Conservation (phyloP, 2,113 vertebrate genomes). For the Bombycilla garrulus region DNA sequence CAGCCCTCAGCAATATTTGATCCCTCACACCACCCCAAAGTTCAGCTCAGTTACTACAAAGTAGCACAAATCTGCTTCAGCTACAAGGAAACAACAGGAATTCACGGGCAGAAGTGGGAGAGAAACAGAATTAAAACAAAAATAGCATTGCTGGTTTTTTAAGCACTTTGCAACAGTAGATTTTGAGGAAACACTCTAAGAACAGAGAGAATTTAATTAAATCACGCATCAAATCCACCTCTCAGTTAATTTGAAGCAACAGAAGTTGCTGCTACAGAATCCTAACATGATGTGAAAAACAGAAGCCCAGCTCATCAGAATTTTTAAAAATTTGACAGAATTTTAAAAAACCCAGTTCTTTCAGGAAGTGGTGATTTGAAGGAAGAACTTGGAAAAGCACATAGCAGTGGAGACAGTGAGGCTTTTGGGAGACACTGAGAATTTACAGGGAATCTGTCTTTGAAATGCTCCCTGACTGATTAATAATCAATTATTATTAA, state of each 20-base stretch:
- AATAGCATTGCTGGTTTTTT: accelerated
- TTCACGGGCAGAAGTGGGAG: not conserved
- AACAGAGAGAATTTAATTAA: accelerated
- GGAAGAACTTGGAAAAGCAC: not conserved
- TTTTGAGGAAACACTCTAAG: not conserved
- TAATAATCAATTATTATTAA: not conserved
- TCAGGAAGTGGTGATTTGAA: not conserved
- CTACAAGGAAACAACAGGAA: not conserved
- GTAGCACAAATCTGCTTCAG: accelerated
- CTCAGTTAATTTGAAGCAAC: no score
- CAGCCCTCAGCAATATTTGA: no score
- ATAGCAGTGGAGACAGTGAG: not conserved
- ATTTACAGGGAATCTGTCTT: not conserved
- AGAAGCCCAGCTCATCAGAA: accelerated
- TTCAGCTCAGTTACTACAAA: accelerated
- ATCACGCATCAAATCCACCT: not conserved
- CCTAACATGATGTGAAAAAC: accelerated
- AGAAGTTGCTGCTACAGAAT: not conserved
- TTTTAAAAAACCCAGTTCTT: accelerated
- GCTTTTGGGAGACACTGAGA: not conserved
- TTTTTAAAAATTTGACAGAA: accelerated
- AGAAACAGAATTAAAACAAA: accelerated
- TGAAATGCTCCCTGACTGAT: not conserved
- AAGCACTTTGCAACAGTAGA: not conserved
- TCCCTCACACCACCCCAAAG: accelerated